Base-by-base conservation (phyloP, 2,113 vertebrate genomes). In the Cyphomyrus plagiostoma region DNA sequence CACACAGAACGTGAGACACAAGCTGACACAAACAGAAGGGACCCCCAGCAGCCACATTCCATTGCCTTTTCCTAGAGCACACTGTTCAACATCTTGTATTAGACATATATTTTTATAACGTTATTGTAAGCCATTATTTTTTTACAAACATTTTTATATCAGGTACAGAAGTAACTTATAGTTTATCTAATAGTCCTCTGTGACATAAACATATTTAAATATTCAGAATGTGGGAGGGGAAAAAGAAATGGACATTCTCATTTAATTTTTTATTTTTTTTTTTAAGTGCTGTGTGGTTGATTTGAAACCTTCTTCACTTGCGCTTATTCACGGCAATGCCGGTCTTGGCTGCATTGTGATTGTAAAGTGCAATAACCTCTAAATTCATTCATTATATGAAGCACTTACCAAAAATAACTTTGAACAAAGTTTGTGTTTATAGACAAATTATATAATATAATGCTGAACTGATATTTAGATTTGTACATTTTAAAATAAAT, bases 311-410 rank as follows among this genome's bases (percentile, higher is more conserved):
- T 92, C 89, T 89, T 91, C 89, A 94, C 74, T 42, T 92, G 93
- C 91, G 89, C 91, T 93, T 92, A 88, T 89, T 88, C 89, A 92
- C 86, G 93, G 93, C 94, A 93, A 96, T 91, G 94, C 94, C 97
- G 97, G 97, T 97, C 97, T 97, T 96, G 95, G 96, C 97, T 96
- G 97, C 97, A 98, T 98, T 98, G 97, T 98, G 97, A 97, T 95
- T 96, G 97, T 96, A 91, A 97, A 97, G 98, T 99, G 98, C 98
- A 99, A 99, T 99, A 98, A 97, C 97, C 97, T 98, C 97, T 97
- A 97, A 95, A 97, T 96, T 97, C 96, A 95, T 96, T 96, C 97
- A 95, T 95, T 58, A 62, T 96, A 95, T 95, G 91, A 96, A 96
- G 87, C 87, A 90, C 93, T 91, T 92, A 95, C 93, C 93, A 92